These are phyloP conservation scores for Drosophila anomelani DNA, from an alignment of 2,888 invertebrate genomes.

Conservation along the genomic window DNA sequence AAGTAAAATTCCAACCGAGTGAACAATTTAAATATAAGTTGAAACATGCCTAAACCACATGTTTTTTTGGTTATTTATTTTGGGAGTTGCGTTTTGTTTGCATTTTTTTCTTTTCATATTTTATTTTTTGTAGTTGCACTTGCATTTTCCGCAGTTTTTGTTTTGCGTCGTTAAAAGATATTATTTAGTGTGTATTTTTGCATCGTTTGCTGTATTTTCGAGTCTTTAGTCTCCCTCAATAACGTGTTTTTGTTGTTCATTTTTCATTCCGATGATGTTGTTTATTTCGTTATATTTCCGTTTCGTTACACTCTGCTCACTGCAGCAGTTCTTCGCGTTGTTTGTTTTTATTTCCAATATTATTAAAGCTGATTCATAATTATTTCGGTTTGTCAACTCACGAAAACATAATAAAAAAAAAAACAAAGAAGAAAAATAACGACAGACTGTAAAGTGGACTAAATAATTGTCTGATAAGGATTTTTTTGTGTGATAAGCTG, in stretches of 20 bases:
- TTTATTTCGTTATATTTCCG: constrained; percentile 46
- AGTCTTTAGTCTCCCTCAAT: constrained; percentile 13
- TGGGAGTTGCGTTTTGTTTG: constrained; percentile 11
- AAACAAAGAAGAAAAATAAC: constrained; percentile 18
- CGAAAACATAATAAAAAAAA: constrained; percentile 12
- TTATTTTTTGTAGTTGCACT: constrained; percentile 4
- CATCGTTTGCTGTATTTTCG: constrained; percentile 24
- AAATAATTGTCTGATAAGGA: constrained; percentile 59
- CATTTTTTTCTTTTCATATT: background rate
- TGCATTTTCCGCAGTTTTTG: constrained; percentile 18
- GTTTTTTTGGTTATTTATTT: constrained; percentile 25
- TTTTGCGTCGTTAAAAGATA: constrained; percentile 18
- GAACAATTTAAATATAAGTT: constrained; percentile 8
- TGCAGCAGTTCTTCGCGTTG: constrained; percentile 5
- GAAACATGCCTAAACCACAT: constrained; percentile 36
- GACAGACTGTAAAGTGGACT: constrained; percentile 37
- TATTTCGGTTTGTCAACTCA: constrained; percentile 64
- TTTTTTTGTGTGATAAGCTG: constrained; percentile 5
- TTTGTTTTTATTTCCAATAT: constrained; percentile 27
- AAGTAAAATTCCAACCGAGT: background rate
- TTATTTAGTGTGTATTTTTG: constrained; percentile 11
- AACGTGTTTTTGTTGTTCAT: constrained; percentile 29
- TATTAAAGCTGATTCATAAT: constrained; percentile 70
- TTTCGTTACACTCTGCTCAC: constrained; percentile 45
- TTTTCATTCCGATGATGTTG: constrained; percentile 18